phyloP scores from a whole-genome alignment of 1,140 invertebrate species.

The Geopemphigus sp. region DNA sequence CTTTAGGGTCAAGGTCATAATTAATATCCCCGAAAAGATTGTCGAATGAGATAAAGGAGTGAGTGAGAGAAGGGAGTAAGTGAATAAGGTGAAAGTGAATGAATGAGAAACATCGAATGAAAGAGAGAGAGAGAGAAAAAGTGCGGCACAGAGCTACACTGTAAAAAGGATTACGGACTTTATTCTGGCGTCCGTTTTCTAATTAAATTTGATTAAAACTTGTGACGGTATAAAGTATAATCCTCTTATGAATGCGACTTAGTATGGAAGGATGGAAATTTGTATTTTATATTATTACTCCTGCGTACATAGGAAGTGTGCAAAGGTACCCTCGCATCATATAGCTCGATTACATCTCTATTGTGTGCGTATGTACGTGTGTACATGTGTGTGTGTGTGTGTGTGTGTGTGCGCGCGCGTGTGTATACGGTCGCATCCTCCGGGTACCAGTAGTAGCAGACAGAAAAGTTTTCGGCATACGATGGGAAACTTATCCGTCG shows the following conservation, averaged over 20 bases:
- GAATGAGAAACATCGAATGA: no score
- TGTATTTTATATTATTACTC: slow-evolving; percentile 33
- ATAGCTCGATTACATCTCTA: not conserved
- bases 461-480: not conserved
- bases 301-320: not conserved
- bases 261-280: slow-evolving; percentile 20
- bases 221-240: slow-evolving; percentile 39
- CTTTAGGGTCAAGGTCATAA: slow-evolving; percentile 34
- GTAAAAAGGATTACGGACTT: slow-evolving; percentile 42
- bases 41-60: not conserved
- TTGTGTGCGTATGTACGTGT: no score
- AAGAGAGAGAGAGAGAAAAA: no score
- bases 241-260: slow-evolving; percentile 42
- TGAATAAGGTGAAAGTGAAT: no score
- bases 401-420: no score
- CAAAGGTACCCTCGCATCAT: not conserved
- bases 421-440: not conserved
- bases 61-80: no score
- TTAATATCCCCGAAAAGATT: slow-evolving; percentile 20
- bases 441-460: no score
- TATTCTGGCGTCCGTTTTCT: slow-evolving; percentile 40
- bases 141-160: not conserved
- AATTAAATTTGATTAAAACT: slow-evolving; percentile 49
- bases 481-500: not conserved
- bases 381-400: no score